A percentile compares a stretch with the other conserved stretches of the same genome.
Conservation (phyloP, 2,888 invertebrate genomes). For the Zhengitettix transpicula region DNA sequence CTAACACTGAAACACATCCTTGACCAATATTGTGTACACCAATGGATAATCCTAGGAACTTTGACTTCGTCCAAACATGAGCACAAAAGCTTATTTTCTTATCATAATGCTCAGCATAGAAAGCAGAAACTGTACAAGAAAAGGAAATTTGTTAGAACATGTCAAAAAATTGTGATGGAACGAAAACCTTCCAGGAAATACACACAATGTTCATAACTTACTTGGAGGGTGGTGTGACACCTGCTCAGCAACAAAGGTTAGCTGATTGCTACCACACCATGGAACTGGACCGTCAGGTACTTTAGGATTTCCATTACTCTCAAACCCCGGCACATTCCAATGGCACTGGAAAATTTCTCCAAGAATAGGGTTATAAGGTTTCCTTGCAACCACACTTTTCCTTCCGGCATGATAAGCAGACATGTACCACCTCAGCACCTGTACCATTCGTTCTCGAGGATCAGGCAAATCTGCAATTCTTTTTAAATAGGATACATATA, state of each 20-base stretch:
- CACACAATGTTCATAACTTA: constrained; percentile 24
- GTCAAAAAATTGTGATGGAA: not conserved
- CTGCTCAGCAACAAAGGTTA: constrained; percentile 93
- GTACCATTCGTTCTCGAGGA: constrained; percentile 80
- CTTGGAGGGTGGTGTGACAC: constrained; percentile 98
- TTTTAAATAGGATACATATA: constrained; percentile 14
- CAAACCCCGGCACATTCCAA: constrained; percentile 48
- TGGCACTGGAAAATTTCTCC: constrained; percentile 90
- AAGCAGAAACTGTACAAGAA: constrained; percentile 65
- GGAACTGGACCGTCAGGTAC: constrained; percentile 76
- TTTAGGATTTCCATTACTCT: not conserved
- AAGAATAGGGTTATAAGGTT: constrained; percentile 95
- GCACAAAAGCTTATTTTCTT: constrained; percentile 86
- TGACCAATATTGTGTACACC: constrained; percentile 96
- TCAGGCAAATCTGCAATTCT: constrained; percentile 81
- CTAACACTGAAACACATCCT: constrained; percentile 77
- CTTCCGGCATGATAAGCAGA: constrained; percentile 98
- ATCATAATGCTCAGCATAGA: constrained; percentile 91
- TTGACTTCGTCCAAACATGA: constrained; percentile 98
- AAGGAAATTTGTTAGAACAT: not conserved
- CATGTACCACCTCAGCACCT: constrained; percentile 91
- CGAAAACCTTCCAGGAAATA: not conserved
- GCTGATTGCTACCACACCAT: constrained; percentile 73
- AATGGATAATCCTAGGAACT: constrained; percentile 92
- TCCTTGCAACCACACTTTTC: constrained; percentile 92